Evolutionary conservation across 2,113 vertebrate species (phyloP), one percentile per base, ranked within the genome.

Genomic region (Microcebus jonahi): DNA sequence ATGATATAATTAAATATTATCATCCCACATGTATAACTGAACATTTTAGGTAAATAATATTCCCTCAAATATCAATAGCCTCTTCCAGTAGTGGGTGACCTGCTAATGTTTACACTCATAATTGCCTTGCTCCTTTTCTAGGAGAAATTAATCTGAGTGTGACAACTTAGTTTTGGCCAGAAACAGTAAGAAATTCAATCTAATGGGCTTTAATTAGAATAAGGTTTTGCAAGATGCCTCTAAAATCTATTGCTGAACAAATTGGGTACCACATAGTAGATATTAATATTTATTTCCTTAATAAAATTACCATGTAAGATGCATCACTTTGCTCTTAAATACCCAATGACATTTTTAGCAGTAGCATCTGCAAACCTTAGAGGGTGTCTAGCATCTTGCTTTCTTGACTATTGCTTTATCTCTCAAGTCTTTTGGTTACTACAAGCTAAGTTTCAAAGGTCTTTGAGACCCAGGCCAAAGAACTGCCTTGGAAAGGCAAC

Each of bases 121-220:
- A 61, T 61, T 57, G 80, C 73, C 45, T 84, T 61, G 42, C 27
- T 73, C 53, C 63, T 68, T 48, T 50, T 76, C 53, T 21, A 65
- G 48, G 25, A 84, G 88, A 79, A 88, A 81, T 68, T 57, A 89
- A 71, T 87, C 59, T 50, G 65, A 92, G 17, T 85, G 34, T 25
- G 73, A 88, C 57, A 57, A 18, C 14, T 73, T 79, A 70, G n/a
- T 93, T 70, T 84, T 21, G 88, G 8, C 65, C 59, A 76, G 67
- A 86, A 96, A 86, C 36, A 94, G n/a, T 83, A 71, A 87, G 36
- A 68, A 81, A 36, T 83, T 61, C 61, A 91, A 91, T 79, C 29
- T 61, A 81, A 82, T 79, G 34, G 25, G 29, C 55, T 70, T 59
- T 88, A 73, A 91, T 79, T 84, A 71, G 94, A 91, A 73, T 21